These are phyloP conservation scores for Sebastes cheni DNA, from an alignment of 2,797 vertebrate species.

Conservation along the genomic window DNA sequence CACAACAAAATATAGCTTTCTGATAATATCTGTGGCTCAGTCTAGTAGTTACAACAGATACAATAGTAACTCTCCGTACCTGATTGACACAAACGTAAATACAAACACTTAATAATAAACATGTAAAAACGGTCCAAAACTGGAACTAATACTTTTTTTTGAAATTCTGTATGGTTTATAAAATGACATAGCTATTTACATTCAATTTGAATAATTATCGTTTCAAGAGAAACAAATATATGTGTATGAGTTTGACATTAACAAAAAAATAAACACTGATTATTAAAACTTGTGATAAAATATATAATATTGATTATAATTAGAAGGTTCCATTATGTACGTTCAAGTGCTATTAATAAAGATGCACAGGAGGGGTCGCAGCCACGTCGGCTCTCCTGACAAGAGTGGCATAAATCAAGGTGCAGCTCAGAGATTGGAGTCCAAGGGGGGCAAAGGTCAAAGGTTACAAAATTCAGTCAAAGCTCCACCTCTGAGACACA, in stretches of 20 bases:
- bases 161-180: conserved; percentile 80
- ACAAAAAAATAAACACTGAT: conserved; percentile 81
- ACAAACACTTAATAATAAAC: conserved; percentile 69
- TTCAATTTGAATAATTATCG: conserved; percentile 82
- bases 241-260: conserved; percentile 71
- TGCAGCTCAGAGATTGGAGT: conserved; percentile 76
- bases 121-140: conserved; percentile 66
- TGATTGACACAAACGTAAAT: conserved; percentile 72
- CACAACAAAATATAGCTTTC: conserved; percentile 83
- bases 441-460: conserved; percentile 58
- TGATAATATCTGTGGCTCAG: conserved; percentile 86
- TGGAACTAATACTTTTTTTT: conserved; percentile 83
- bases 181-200: conserved; percentile 82
- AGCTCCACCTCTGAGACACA: conserved; percentile 74
- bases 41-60: conserved; percentile 84
- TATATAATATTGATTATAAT: conserved; percentile 79
- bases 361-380: conserved; percentile 58
- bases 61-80: conserved; percentile 73
- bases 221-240: conserved; percentile 61
- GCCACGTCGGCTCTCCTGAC: conserved; percentile 48
- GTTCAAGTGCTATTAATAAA: conserved; percentile 85
- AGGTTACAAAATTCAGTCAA: conserved; percentile 82
- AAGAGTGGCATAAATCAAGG: conserved; percentile 78
- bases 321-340: conserved; percentile 78
- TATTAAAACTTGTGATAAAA: conserved; percentile 77